Base-by-base conservation (phyloP, 2,797 vertebrate genomes). In the Sebastes ruberrimus region DNA sequence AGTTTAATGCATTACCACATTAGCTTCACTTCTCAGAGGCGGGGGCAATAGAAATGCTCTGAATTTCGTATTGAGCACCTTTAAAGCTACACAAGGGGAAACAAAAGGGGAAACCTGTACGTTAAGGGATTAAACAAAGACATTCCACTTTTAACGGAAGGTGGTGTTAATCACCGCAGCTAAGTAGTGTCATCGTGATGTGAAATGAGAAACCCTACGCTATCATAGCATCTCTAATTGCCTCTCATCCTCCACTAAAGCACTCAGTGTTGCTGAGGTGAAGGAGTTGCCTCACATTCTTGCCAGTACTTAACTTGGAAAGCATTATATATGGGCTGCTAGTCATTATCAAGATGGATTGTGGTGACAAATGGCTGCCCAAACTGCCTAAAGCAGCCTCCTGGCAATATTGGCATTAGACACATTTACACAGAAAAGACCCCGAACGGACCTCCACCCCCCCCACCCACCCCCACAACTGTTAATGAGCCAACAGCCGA, bases 301-400 rank as follows among this genome's bases (percentile, higher is more conserved):
- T 88, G 83, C 82, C 75, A 77, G 84, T 80, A 87, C 91, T 88
- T 88, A 80, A 66, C 80, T 85, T 78, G 71, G 85, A 86, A 85
- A 88, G 85, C 81, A 90, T 92, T 89, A 89, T 86, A 91, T 91
- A 89, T 87, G 90, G 91, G 80, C 89, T 94, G 88, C 86, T 85
- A 92, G 89, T 93, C 91, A 95, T 95, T 95, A 95, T 90, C 87
- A 88, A 93, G 93, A 95, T 87, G 88, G 90, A 93, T 93, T 92
- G 90, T 84, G 90, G 93, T 93, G 92, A 94, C 89, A 93, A 95
- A 94, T 91, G 89, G 87, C 89, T 84, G 83, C 91, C 90, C 90
- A 87, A 89, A 92, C 77, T 76, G 92, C 94, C 88, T 81, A 69
- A 71, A 91, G 92, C 85, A 83, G 87, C 92, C 90, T 92, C 86